Conservation (phyloP, 2,888 invertebrate genomes). For the Blera fallax region DNA sequence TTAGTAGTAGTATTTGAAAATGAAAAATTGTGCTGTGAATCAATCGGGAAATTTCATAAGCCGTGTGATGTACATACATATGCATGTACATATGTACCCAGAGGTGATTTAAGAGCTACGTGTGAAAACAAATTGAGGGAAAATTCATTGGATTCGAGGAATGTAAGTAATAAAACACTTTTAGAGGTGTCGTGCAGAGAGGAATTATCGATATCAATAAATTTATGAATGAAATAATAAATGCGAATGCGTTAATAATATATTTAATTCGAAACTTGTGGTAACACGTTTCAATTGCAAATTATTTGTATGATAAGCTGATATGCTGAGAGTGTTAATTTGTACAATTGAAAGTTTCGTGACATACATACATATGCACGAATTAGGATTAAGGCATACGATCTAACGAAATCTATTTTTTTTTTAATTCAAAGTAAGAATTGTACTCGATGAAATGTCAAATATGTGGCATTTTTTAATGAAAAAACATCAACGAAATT, state of each 20-base stretch:
- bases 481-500: no score
- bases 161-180: constrained; percentile 5
- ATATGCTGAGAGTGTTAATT: no score
- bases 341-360: no score
- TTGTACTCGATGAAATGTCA: no score
- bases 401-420: no score
- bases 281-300: not conserved
- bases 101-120: not conserved
- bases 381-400: no score
- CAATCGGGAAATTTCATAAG: constrained; percentile 7
- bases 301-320: not conserved
- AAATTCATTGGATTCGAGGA: not conserved
- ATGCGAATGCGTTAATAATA: not conserved
- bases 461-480: no score
- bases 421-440: no score
- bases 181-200: not conserved
- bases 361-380: no score
- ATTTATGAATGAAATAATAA: constrained; percentile 15
- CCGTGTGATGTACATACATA: not conserved
- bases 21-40: constrained; percentile 14
- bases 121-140: not conserved
- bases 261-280: not conserved
- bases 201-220: constrained; percentile 2
- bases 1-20: not conserved
- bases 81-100: no score